Percentiles rank a stretch among this genome's conserved stretches.
Conservation (phyloP, 2,888 invertebrate genomes). For the Agonopterix subpropinquella region DNA sequence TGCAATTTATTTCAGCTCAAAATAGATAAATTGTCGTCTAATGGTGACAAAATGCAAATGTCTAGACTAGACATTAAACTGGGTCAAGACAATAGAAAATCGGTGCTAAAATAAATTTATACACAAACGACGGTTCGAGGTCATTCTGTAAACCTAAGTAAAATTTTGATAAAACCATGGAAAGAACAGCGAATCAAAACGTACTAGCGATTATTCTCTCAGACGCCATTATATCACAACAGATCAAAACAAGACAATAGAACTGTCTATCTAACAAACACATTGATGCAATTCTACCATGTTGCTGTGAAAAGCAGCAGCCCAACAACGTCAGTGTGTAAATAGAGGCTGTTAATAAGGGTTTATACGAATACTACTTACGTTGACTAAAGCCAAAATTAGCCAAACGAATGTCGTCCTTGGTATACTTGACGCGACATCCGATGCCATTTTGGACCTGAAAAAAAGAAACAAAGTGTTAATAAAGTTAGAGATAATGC, state of each 20-base stretch:
- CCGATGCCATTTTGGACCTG: slow-evolving; percentile 68
- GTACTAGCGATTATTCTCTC: too few species aligned
- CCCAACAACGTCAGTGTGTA: too few species aligned
- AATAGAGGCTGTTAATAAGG: too few species aligned
- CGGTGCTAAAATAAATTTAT: not conserved
- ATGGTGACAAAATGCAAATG: slow-evolving; percentile 4
- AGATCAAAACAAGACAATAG: too few species aligned
- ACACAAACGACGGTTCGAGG: too few species aligned
- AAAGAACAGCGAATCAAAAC: too few species aligned
- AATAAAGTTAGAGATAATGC: too few species aligned
- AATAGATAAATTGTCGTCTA: not conserved
- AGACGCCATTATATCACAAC: too few species aligned
- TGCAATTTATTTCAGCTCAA: slow-evolving; percentile 1
- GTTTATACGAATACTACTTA: slow-evolving; percentile 33
- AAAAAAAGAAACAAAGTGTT: slow-evolving; percentile 24
- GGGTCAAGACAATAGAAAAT: not conserved
- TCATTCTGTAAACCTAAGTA: not conserved
- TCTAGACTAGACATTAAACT: slow-evolving; percentile 1
- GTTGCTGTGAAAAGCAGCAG: too few species aligned
- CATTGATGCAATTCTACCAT: too few species aligned
- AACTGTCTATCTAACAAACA: too few species aligned
- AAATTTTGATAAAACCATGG: too few species aligned
- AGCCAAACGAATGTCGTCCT: slow-evolving; percentile 58
- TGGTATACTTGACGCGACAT: slow-evolving; percentile 57
- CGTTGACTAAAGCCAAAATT: slow-evolving; percentile 57